Evolutionary conservation across 2,797 vertebrate species (phyloP).

Genomic region (Cetoscarus ocellatus): DNA sequence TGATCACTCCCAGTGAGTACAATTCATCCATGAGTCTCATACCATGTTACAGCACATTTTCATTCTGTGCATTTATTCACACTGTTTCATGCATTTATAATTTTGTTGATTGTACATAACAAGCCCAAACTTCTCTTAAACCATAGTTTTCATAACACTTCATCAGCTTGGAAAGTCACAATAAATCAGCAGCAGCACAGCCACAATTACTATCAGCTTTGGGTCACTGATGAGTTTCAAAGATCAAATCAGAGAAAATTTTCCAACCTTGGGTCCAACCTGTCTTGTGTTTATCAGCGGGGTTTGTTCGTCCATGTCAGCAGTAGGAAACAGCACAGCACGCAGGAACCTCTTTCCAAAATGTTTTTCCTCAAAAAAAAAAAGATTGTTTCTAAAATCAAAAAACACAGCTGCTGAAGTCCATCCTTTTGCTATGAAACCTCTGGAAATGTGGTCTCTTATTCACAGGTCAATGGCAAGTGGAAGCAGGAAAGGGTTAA

Average conservation of each 20-base stretch:
- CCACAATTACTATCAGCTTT: neutral
- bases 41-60: too few species aligned
- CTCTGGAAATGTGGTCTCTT: neutral
- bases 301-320: slow-evolving; percentile 54
- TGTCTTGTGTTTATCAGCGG: slow-evolving; percentile 49
- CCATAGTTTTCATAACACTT: too few species aligned
- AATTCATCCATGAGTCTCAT: too few species aligned
- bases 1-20: too few species aligned
- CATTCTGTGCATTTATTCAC: too few species aligned
- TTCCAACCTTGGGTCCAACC: slow-evolving; percentile 52
- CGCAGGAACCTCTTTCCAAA: slow-evolving; percentile 3
- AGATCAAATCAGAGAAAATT: neutral
- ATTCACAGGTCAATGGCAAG: neutral
- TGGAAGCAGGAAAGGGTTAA: neutral
- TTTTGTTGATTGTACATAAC: too few species aligned
- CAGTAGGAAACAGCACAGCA: slow-evolving; percentile 2
- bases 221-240: neutral
- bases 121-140: too few species aligned
- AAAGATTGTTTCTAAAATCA: neutral
- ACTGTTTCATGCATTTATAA: too few species aligned
- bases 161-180: neutral
- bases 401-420: neutral
- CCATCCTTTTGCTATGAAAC: neutral
- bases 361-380: neutral
- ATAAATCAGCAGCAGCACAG: neutral